These are phyloP conservation scores for Microtus richardsoni DNA, from an alignment of 2,113 vertebrate species.

Conservation along the genomic window DNA sequence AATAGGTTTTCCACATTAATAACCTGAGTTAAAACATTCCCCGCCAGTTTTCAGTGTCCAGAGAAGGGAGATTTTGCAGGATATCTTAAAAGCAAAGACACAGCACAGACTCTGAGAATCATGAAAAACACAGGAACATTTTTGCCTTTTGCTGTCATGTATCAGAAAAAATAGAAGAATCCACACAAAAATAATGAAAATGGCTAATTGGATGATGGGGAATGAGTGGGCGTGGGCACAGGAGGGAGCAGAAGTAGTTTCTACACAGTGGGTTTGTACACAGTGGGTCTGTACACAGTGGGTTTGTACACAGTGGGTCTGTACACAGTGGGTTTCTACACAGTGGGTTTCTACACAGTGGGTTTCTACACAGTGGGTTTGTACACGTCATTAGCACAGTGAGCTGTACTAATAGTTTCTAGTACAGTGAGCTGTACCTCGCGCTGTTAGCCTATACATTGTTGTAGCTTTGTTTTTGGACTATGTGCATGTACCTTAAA, in stretches of 20 bases:
- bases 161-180: background rate
- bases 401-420: too few species aligned
- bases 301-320: too few species aligned
- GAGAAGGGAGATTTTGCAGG: background rate
- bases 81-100: conserved; percentile 42
- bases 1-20: background rate
- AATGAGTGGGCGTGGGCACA: background rate
- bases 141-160: background rate
- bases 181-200: conserved; percentile 11
- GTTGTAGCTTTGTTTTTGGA: background rate
- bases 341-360: too few species aligned
- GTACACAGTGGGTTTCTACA: too few species aligned
- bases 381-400: background rate
- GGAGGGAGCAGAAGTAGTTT: background rate
- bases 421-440: background rate
- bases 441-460: background rate
- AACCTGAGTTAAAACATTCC: conserved; percentile 26
- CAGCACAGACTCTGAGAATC: background rate
- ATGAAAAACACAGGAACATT: background rate
- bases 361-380: too few species aligned
- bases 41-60: background rate
- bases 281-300: too few species aligned
- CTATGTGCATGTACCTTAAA: conserved; percentile 9
- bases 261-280: too few species aligned
- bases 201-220: background rate